Evolutionary conservation across 2,888 invertebrate genomes (phyloP), one percentile per base, ranked within the genome.

Genomic region (Gari tellinella): DNA sequence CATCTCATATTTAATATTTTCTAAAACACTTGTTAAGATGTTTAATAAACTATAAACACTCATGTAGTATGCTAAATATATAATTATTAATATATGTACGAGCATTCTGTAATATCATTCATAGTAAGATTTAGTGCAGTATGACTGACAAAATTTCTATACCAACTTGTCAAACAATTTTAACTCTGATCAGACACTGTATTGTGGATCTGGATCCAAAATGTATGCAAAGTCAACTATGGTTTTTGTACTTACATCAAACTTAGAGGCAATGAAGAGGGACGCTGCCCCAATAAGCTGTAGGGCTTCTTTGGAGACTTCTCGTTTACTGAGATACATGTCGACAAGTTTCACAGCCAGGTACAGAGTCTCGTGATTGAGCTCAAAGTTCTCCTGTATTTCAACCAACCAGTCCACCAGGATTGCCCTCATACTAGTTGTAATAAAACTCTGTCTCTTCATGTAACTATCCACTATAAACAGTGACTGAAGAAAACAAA

Each of bases 351-450:
- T 99, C 15, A 99, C 98, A 25, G 97, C 98, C 91, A 99, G 94
- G 92, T 99, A 99, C 8, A 99, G 93, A 0, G 99, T 99, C 93
- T 99, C 99, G 89, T 99, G 99, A 93, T 99, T 99, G 40, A 99
- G 94, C 92, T 99, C 99, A 91, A 99, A 99, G 81, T 92, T 93
- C 81, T 93, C 93, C 93, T 99, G 98, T 12, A 99, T 96, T 91
- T 99, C 99, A 48, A 99, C 99, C 96, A 99, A 96, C 99, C 99
- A 99, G 93, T 99, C 99, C 0, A 99, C 96, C 2, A 99, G 94
- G 23, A 99, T 94, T 0, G 97, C 95, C 55, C 99, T 94, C 97
- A 99, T 98, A 94, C 95, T 95, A 43, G 94, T 93, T 0, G 96
- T 95, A 65, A 99, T 93, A 80, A 95, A 95, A 17, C 94, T 93